Conservation (phyloP, 2,888 invertebrate genomes). For the Oxytorus armatus region DNA sequence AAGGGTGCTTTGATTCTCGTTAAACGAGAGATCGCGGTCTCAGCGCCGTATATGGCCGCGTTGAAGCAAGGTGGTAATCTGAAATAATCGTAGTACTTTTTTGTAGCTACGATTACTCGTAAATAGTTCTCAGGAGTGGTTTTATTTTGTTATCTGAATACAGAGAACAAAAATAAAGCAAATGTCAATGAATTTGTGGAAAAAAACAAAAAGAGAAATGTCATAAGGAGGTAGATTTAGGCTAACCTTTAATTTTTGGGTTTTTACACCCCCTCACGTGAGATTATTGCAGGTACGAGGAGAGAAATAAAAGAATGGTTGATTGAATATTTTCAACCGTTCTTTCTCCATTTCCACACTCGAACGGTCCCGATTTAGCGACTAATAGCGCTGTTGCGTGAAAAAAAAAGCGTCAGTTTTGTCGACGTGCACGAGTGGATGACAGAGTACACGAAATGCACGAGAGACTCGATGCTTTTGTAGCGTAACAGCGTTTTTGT, state of each 20-base stretch:
- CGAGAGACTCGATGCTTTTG: background rate
- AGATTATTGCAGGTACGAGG: constrained; percentile 20
- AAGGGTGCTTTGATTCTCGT: background rate
- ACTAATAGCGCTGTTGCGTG: background rate
- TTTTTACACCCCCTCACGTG: background rate
- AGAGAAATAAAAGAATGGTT: background rate
- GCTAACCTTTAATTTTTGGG: background rate
- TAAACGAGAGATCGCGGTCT: background rate
- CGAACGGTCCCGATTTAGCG: constrained; percentile 24
- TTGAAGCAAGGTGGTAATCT: constrained; percentile 8
- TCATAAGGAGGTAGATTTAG: background rate
- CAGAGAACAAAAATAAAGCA: no score
- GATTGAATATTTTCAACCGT: background rate
- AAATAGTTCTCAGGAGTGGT: background rate
- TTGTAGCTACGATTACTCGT: background rate
- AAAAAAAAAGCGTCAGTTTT: constrained; percentile 15
- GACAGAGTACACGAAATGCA: background rate
- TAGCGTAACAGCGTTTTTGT: background rate
- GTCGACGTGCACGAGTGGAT: background rate
- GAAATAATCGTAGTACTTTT: background rate
- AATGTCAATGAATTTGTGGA: no score
- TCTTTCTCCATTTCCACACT: constrained; percentile 27
- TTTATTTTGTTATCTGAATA: no score
- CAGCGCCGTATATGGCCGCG: background rate
- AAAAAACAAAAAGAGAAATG: no score